Evolutionary conservation across 2,888 invertebrate genomes (phyloP).

Genomic region (Scaptomyza polygonia): DNA sequence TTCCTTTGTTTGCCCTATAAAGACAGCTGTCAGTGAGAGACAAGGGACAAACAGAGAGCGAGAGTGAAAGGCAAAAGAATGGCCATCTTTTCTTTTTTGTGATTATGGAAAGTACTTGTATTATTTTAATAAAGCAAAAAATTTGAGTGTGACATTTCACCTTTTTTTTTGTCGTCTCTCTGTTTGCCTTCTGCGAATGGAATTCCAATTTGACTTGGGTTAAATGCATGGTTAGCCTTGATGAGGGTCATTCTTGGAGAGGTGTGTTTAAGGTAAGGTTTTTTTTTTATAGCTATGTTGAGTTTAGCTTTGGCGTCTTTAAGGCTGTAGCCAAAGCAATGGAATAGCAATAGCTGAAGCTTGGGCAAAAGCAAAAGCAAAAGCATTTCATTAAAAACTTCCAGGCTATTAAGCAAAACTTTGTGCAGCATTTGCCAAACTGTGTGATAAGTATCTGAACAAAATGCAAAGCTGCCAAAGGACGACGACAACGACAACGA

Average conservation of each 20-base stretch:
- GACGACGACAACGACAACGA: conserved; percentile 34
- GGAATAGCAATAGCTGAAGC: conserved; percentile 11
- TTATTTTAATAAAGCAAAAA: conserved; percentile 75
- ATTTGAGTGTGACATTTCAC: conserved; percentile 74
- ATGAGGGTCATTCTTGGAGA: conserved; percentile 62
- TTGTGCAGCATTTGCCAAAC: conserved; percentile 81
- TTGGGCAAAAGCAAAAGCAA: conserved; percentile 39
- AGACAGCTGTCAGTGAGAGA: conserved; percentile 62
- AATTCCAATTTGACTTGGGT: conserved; percentile 45
- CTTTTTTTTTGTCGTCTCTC: conserved; percentile 41
- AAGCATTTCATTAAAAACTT: conserved; percentile 79
- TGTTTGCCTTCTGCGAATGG: conserved; percentile 21
- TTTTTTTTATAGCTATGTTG: conserved; percentile 17
- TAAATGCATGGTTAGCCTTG: conserved; percentile 36
- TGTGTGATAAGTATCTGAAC: conserved; percentile 79
- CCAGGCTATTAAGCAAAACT: conserved; percentile 80
- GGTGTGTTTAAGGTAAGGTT: conserved; percentile 10
- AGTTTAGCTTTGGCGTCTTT: conserved; percentile 33
- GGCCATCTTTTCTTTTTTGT: conserved; percentile 29
- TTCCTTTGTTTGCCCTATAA: conserved; percentile 3
- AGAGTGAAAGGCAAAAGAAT: background rate
- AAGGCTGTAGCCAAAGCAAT: conserved; percentile 14
- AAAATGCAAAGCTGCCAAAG: conserved; percentile 80
- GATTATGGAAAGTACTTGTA: conserved; percentile 55
- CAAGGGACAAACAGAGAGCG: conserved; percentile 10